A percentile compares a stretch with the other conserved stretches of the same genome.
These are phyloP conservation scores for Aurelia sp. DNA, from an alignment of 30 jellyfish, hydroid and myxozoan genomes.

Conservation along the genomic window DNA sequence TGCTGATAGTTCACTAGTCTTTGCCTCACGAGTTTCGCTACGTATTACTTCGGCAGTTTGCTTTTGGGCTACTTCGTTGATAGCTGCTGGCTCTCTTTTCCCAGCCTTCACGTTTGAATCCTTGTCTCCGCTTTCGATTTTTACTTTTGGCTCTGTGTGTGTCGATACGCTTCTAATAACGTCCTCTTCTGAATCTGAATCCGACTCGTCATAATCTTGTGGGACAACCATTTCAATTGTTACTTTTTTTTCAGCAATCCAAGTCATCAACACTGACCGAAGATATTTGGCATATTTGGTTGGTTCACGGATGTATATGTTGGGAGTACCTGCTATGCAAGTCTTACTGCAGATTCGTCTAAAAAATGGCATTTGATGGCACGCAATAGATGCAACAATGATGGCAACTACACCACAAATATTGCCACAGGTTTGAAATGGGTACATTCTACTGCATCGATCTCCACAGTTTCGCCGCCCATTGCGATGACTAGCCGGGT, in stretches of 20 bases:
- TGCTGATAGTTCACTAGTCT: conserved; percentile 1
- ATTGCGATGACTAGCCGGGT: conserved; percentile 20
- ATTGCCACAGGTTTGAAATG: conserved; percentile 44
- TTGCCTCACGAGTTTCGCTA: conserved; percentile 19
- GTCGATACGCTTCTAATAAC: background rate
- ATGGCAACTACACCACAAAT: conserved; percentile 31
- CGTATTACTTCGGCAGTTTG: background rate
- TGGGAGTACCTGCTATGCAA: background rate
- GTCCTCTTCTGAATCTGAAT: conserved; percentile 34
- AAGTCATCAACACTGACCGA: conserved; percentile 16
- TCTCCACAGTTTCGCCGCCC: conserved; percentile 4
- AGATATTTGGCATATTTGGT: conserved; percentile 17
- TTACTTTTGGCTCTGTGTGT: conserved; percentile 8
- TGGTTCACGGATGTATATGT: conserved; percentile 21
- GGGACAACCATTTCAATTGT: conserved; percentile 20
- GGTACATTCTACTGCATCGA: conserved; percentile 15
- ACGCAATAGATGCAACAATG: conserved; percentile 3
- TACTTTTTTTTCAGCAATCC: conserved; percentile 3
- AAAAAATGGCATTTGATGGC: conserved; percentile 7
- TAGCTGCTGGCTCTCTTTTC: background rate
- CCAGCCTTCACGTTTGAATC: background rate
- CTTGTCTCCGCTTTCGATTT: conserved; percentile 15
- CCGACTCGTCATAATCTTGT: background rate
- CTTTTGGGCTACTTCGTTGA: conserved; percentile 13
- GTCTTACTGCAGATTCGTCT: conserved; percentile 10